Base-by-base conservation (phyloP, 2,888 invertebrate genomes). In the Julus scanicus region DNA sequence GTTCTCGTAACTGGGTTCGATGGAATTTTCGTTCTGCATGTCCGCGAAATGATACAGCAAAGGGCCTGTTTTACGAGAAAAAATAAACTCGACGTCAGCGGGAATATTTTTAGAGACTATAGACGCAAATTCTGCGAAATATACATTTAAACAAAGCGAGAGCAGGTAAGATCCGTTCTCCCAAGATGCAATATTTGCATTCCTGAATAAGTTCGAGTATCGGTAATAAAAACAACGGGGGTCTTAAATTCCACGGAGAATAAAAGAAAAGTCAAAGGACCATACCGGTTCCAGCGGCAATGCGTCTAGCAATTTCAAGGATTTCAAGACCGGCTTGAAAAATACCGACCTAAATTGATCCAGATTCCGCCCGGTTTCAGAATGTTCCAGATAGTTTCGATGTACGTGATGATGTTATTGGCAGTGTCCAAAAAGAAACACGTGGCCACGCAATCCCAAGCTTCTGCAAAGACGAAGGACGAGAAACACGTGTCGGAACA, bases 371-470 rank as follows among this genome's bases (percentile, higher is more conserved):
- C 98, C 0, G 98, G 97, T 91, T 96, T 96, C 9, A 99, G 93
- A 90, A 99, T 97, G 91, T 94, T 94, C 92, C 95, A 96, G 92
- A 99, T 99, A 86, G 96, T 95, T 93, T 99, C 98, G 53, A 99
- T 95, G 91, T 99, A 99, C 91, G 96, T 96, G 4, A 99, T 96
- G 29, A 99, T 95, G 92, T 99, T 99, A 89, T 97, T 96, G 0
- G 99, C 99, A 91, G 99, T 99, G 93, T 99, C 99, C 88, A 99
- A 97, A 92, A 99, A 99, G 93, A 99, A 99, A 90, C 99, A 98
- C 0, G 99, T 98, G 0, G 97, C 97, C 0, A 99, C 95, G 91
- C 97, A 98, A 91, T 98, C 95, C 96, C 98, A 98, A 87, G 95
- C 94, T 89, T 95, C 94, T 84, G 93, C 29, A 88, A 9, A 88